These are phyloP conservation scores for Acleris laterana DNA, from an alignment of 2,888 invertebrate genomes.

Conservation along the genomic window DNA sequence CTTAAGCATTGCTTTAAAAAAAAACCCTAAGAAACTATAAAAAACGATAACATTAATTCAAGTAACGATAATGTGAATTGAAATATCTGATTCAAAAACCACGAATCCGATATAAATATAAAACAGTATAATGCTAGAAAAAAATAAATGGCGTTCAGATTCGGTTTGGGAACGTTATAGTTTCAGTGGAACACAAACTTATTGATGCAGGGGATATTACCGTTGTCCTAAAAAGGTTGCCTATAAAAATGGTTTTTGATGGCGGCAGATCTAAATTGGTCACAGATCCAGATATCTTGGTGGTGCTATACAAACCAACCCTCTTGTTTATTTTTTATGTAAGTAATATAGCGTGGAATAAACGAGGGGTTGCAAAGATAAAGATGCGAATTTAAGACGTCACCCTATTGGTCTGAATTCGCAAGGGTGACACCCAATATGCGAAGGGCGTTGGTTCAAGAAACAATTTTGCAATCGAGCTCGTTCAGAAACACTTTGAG, in stretches of 20 bases:
- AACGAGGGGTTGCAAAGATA: constrained; percentile 57
- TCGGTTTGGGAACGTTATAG: constrained; percentile 28
- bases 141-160: constrained; percentile 5
- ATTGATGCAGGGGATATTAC: not conserved
- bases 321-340: constrained; percentile 67
- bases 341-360: constrained; percentile 46
- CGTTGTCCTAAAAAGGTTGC: not conserved
- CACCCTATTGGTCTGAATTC: constrained; percentile 61
- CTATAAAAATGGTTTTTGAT: not conserved
- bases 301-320: constrained; percentile 45
- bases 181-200: constrained; percentile 16
- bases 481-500: constrained; percentile 18
- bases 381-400: constrained; percentile 63
- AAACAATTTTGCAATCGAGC: constrained; percentile 30
- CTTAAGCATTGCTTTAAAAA: not conserved
- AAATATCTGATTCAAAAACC: constrained; percentile 35
- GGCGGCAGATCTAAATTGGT: not conserved
- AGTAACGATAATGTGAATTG: constrained; percentile 18
- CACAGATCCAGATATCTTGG: constrained; percentile 13
- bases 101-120: constrained; percentile 31
- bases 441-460: constrained; percentile 55
- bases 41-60: constrained; percentile 21
- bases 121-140: constrained; percentile 14
- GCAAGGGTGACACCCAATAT: constrained; percentile 64
- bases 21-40: constrained; percentile 4